Evolutionary conservation across 2,113 vertebrate genomes (phyloP).

Genomic region (Abramis brama): DNA sequence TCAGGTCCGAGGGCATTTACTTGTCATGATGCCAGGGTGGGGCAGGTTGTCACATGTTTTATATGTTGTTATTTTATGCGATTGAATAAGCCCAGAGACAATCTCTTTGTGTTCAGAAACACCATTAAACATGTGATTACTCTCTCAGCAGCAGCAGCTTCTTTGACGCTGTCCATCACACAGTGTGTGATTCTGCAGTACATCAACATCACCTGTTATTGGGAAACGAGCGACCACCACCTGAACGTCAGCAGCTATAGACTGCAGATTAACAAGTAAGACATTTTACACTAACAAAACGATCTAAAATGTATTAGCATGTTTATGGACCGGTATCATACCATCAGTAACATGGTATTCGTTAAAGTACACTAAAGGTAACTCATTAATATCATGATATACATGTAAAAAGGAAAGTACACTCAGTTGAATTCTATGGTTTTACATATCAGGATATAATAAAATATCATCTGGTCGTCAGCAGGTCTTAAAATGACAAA

Average conservation of each 20-base stretch:
- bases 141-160: background rate
- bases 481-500: too few species aligned
- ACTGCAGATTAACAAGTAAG: slow-evolving; percentile 62
- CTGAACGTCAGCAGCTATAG: slow-evolving; percentile 53
- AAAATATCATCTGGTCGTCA: too few species aligned
- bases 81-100: background rate
- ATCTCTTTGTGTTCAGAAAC: background rate
- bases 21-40: too few species aligned
- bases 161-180: slow-evolving; percentile 6
- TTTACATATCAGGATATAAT: too few species aligned
- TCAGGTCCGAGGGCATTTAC: background rate
- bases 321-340: background rate
- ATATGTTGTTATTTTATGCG: background rate
- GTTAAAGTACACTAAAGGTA: too few species aligned
- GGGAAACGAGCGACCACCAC: slow-evolving; percentile 52
- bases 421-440: too few species aligned
- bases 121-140: background rate
- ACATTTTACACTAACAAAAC: background rate
- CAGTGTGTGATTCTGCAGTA: slow-evolving; percentile 64
- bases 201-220: slow-evolving; percentile 67
- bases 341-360: background rate
- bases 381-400: too few species aligned
- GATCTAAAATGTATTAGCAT: background rate
- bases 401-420: too few species aligned
- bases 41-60: too few species aligned